Percentiles rank a stretch among this genome's conserved stretches.
Evolutionary conservation across 2,888 invertebrate genomes (phyloP).

Genomic region (Mythimna albipuncta): DNA sequence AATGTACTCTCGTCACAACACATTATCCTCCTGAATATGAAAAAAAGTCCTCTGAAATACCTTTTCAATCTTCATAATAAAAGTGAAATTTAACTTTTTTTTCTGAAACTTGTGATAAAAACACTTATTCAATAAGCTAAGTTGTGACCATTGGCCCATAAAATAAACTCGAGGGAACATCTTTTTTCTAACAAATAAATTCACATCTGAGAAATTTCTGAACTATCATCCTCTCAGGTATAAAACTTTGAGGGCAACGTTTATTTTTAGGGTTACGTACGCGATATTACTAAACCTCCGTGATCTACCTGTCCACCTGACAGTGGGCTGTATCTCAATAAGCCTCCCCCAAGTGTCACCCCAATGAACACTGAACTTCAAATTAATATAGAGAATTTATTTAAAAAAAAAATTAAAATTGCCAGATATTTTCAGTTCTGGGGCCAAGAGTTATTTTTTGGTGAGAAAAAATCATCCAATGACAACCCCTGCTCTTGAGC

Average conservation of each 20-base stretch:
- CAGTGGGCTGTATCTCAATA: too few species aligned
- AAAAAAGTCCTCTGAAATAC: neutral
- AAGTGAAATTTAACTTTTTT: neutral
- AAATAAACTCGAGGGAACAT: slow-evolving; percentile 22
- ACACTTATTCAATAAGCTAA: slow-evolving; percentile 34
- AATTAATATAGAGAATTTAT: too few species aligned
- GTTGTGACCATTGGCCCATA: slow-evolving; percentile 23
- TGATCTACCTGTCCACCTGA: too few species aligned
- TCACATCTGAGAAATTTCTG: slow-evolving; percentile 12
- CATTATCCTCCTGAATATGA: neutral
- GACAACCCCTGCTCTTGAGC: too few species aligned
- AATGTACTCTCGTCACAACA: too few species aligned
- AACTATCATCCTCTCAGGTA: slow-evolving; percentile 34
- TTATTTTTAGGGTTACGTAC: neutral
- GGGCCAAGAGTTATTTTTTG: too few species aligned
- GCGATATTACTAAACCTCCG: too few species aligned
- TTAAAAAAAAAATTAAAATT: too few species aligned
- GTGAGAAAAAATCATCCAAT: too few species aligned
- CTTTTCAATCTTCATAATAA: neutral
- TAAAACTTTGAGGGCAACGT: slow-evolving; percentile 28
- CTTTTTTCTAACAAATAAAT: slow-evolving; percentile 37
- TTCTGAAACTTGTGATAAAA: neutral
- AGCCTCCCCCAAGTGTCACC: too few species aligned
- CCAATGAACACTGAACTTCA: too few species aligned
- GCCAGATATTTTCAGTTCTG: too few species aligned